These are phyloP conservation scores for Brevipalpus yothersi DNA, from an alignment of 1,140 invertebrate species.

Conservation along the genomic window DNA sequence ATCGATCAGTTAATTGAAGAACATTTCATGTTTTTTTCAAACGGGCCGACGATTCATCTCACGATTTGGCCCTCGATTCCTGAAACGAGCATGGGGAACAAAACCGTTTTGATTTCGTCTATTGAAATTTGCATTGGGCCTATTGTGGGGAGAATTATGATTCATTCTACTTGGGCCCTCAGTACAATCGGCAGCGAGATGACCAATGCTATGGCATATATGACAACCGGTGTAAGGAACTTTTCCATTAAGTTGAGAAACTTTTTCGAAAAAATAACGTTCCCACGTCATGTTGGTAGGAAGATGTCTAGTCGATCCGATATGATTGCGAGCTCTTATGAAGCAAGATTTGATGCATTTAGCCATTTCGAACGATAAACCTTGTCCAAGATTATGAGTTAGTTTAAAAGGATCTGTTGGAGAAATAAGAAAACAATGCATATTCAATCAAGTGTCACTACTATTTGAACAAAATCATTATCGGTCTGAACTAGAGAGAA, in stretches of 20 bases:
- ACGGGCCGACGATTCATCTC: too few species aligned
- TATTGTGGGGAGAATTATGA: not conserved
- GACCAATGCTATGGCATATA: conserved; percentile 31
- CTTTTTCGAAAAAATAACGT: conserved; percentile 25
- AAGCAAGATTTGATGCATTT: conserved; percentile 14
- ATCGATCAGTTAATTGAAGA: too few species aligned
- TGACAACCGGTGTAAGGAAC: conserved; percentile 31
- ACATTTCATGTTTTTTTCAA: too few species aligned
- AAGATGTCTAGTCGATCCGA: conserved; percentile 16
- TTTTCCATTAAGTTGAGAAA: conserved; percentile 20
- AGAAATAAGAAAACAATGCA: not conserved
- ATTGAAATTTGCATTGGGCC: not conserved
- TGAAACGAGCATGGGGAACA: too few species aligned
- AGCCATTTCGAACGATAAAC: conserved; percentile 31
- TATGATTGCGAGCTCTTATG: conserved; percentile 22
- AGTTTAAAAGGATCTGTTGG: conserved; percentile 33
- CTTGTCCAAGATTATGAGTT: conserved; percentile 30
- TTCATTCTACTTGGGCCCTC: not conserved
- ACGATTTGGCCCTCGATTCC: too few species aligned
- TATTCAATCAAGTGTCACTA: too few species aligned
- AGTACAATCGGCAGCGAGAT: conserved; percentile 28
- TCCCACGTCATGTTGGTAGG: conserved; percentile 11
- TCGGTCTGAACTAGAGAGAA: not conserved
- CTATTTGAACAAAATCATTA: too few species aligned
- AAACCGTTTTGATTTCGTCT: not conserved